A percentile compares a stretch with the other conserved stretches of the same genome.
These are phyloP conservation scores for Yponomeuta evonymella DNA, from an alignment of 2,888 invertebrate species.

Conservation along the genomic window DNA sequence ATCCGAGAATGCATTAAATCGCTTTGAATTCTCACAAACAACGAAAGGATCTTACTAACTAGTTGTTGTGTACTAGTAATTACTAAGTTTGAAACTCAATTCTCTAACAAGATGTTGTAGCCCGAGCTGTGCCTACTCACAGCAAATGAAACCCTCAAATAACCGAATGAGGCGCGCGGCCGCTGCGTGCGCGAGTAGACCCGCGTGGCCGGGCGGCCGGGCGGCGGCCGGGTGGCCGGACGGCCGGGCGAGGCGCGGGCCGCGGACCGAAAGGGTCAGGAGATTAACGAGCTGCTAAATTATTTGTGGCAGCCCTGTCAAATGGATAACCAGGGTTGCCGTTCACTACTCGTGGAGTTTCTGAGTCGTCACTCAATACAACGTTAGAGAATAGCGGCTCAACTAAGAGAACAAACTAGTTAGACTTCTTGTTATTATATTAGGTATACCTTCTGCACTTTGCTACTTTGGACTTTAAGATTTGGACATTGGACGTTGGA, in stretches of 20 bases:
- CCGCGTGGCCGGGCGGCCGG: too few species aligned
- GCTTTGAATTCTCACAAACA: too few species aligned
- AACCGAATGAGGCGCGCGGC: neutral
- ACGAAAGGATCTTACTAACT: too few species aligned
- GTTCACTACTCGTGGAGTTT: too few species aligned
- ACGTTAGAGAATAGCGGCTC: too few species aligned
- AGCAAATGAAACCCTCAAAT: neutral
- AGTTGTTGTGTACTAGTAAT: neutral
- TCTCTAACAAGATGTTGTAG: neutral
- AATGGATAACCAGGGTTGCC: neutral
- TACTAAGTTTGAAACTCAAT: neutral
- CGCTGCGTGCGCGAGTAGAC: too few species aligned
- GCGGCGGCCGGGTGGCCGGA: too few species aligned
- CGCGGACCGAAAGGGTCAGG: neutral
- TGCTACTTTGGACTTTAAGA: neutral
- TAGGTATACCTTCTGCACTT: neutral
- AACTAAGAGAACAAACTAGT: too few species aligned
- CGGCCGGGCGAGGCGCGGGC: neutral
- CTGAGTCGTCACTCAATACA: too few species aligned
- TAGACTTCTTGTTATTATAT: too few species aligned
- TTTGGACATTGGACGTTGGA: neutral
- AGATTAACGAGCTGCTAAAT: conserved; percentile 16
- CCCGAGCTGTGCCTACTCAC: neutral
- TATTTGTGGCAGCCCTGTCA: conserved; percentile 13
- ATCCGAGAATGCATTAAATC: too few species aligned